Base-by-base conservation (phyloP, 2,113 vertebrate species). In the Gadus macrocephalus region DNA sequence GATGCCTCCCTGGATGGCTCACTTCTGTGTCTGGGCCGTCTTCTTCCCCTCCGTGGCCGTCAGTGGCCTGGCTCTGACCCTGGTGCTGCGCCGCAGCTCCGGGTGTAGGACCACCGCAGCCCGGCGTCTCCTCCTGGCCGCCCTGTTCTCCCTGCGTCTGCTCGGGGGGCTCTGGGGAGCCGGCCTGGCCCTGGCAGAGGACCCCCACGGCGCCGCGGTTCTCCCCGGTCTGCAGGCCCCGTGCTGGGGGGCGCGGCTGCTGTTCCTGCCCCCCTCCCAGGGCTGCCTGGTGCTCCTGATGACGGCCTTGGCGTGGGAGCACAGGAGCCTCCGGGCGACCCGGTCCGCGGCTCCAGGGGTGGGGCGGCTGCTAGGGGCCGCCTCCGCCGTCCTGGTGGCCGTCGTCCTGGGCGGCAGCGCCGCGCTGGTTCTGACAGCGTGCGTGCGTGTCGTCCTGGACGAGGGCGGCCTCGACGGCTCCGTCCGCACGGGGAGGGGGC, bases 271-370 rank as follows among this genome's bases (percentile, higher is more conserved):
- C 79, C 89, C 93, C 67, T 92, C 92, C 0, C 92, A 94, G 61
- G 88, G 89, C 31, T 93, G 92, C 42, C 6, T 49, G 4, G 85
- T 94, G 73, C 93, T 94, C 80, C 83, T 94, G 70, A 91, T 94
- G n/a, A 94, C 91, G 0, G 75, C 94, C 49, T 91, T 93, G 59
- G 89, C 92, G 0, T 88, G 93, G 2, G 92, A 94, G 67, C 91
- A 91, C 1, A 88, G 90, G 0, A 85, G 90, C 69, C 59, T 1
- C 8, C 2, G 22, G 7, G n/a, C 78, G 88, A 0, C 35, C 86
- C 11, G 63, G 81, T 1, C 31, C 91, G 90, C 67, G 88, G 89
- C 73, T 89, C 90, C 28, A 59, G 28, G 11, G 56, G 31, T 20
- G 22, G 0, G 12, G 69, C 42, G 15, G 49, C 53, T 17, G 55